These are phyloP conservation scores for Agelastica alni DNA, from an alignment of 2,888 invertebrate species.

Conservation along the genomic window DNA sequence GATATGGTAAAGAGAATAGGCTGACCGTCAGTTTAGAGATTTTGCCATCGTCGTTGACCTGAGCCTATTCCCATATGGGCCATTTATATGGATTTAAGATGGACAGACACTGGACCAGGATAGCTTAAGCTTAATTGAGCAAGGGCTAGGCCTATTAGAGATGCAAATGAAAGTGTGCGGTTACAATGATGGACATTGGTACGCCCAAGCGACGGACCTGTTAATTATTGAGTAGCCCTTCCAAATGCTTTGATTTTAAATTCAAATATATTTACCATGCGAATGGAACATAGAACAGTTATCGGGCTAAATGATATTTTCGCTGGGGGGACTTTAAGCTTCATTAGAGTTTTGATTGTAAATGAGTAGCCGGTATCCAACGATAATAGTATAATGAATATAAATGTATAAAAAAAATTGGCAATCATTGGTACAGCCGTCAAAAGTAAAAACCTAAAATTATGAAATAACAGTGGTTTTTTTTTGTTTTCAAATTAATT, in stretches of 20 bases:
- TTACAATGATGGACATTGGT: constrained; percentile 49
- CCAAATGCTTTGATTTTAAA: constrained; percentile 29
- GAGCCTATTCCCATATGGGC: constrained; percentile 53
- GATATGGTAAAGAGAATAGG: constrained; percentile 47
- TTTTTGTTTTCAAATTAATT: too few relatives aligned
- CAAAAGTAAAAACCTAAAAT: too few relatives aligned
- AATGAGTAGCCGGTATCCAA: background rate
- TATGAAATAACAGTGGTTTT: too few relatives aligned
- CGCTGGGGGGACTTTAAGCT: constrained; percentile 10
- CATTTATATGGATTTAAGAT: constrained; percentile 58
- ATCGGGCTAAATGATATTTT: constrained; percentile 20
- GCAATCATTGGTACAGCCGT: too few relatives aligned
- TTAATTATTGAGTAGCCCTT: constrained; percentile 23
- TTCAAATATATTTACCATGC: constrained; percentile 25
- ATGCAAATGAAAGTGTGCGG: constrained; percentile 55
- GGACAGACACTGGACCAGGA: constrained; percentile 48
- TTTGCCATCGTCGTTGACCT: constrained; percentile 39
- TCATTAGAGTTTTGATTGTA: constrained; percentile 20
- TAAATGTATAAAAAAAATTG: constrained; percentile 7
- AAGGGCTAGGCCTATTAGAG: constrained; percentile 52
- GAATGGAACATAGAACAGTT: constrained; percentile 16
- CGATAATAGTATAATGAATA: constrained; percentile 4
- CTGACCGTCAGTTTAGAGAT: constrained; percentile 45
- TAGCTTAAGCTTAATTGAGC: constrained; percentile 53
- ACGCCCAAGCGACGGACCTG: constrained; percentile 17